Percentiles rank a stretch among this genome's conserved stretches.
These are phyloP conservation scores for Pachyseris speciosa DNA, from an alignment of 64 coral and sea anemone species.

Conservation along the genomic window DNA sequence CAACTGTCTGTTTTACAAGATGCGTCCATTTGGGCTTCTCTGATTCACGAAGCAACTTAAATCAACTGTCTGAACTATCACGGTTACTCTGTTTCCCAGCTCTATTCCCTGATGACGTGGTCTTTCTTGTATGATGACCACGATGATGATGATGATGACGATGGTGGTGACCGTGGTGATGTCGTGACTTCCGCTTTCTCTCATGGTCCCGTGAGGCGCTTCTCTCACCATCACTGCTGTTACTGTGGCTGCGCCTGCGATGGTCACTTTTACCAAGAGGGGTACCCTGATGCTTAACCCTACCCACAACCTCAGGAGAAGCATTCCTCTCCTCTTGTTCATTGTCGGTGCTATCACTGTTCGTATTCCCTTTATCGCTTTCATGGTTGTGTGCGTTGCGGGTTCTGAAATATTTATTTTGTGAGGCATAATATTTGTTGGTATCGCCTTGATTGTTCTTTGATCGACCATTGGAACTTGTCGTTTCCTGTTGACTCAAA, in stretches of 20 bases:
- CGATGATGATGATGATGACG: background rate
- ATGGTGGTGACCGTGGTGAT: background rate
- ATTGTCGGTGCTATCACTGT: background rate
- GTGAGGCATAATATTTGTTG: background rate
- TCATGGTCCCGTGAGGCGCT: background rate
- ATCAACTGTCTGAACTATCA: background rate
- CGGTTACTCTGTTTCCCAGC: background rate
- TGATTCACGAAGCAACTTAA: too few relatives aligned
- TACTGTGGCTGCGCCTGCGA: background rate
- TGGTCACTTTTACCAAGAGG: background rate
- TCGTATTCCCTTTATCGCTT: background rate
- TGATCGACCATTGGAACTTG: background rate
- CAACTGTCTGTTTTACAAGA: too few relatives aligned
- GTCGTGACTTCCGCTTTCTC: background rate
- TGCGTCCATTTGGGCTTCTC: too few relatives aligned
- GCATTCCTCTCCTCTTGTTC: background rate
- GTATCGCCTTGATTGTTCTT: background rate
- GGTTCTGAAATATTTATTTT: background rate
- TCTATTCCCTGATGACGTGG: background rate
- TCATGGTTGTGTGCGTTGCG: background rate
- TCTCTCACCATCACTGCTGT: background rate
- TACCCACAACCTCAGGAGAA: background rate
- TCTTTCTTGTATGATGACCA: background rate
- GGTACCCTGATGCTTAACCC: background rate
- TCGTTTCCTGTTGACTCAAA: background rate